Evolutionary conservation across 2,113 vertebrate genomes (phyloP), one percentile per base, ranked within the genome.

Genomic region (Tetraodon nigroviridis): DNA sequence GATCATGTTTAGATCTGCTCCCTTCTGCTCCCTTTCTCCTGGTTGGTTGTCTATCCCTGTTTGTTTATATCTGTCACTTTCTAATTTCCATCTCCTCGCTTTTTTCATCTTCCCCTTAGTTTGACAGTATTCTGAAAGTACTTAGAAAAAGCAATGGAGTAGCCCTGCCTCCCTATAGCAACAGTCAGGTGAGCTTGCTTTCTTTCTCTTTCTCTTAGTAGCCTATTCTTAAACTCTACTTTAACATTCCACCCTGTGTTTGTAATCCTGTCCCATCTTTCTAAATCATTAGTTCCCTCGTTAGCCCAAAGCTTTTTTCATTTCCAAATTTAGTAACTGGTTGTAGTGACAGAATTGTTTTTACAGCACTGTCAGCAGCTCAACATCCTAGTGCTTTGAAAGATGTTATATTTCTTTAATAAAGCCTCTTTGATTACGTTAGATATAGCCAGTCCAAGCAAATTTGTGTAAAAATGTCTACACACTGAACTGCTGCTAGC

Each of bases 81-180:
- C 42, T 71, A 37, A 67, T 71, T 13, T 27, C 69, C 54, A 65
- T 56, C 27, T 64, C 60, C 29, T n/a, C 22, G 61, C 3, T 62
- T 76, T 42, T 71, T 71, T 72, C 59, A 66, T 71, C 46, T 37
- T 76, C 61, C 64, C 64, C 76, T 52, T 84, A 89, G 86, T 87
- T 86, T 86, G 83, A 86, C 77, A 80, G 60, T 81, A 78, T 89
- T 83, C 82, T 89, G 51, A 89, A 89, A 85, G 70, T 61, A 44
- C 72, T 89, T 83, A 85, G 80, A 76, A 83, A 89, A 80, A 87
- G 80, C 81, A 89, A 89, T 86, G 87, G 87, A 75, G 44, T 89
- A 81, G 77, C 68, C 66, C 67, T 83, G 4, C 83, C 87, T 78
- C 62, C 72, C 66, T 81, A 82, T 82, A 79, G 70, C 73, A 87